phyloP scores from a whole-genome alignment of 1,140 invertebrate genomes.

The Drosophila pallidifrons region DNA sequence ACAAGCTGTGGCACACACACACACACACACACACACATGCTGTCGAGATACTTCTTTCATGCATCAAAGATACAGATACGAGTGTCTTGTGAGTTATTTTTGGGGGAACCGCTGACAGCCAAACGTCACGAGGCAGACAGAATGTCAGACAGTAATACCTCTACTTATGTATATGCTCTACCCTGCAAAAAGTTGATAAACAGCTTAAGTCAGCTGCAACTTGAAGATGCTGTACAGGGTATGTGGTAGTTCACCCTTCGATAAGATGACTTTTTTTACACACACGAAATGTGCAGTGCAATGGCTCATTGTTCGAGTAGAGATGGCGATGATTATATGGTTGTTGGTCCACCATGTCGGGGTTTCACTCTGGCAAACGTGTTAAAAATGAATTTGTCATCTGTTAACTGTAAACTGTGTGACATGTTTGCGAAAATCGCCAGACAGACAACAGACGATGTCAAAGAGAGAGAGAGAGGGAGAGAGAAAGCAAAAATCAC shows the following conservation, averaged over 20 bases:
- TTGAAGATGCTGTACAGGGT: not conserved
- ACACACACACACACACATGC: conserved; percentile 58
- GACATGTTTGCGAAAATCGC: conserved; percentile 78
- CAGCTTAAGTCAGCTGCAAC: too few relatives aligned
- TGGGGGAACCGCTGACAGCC: conserved; percentile 43
- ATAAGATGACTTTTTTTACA: conserved; percentile 10
- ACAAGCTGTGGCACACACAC: conserved; percentile 10
- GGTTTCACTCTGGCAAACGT: conserved; percentile 67
- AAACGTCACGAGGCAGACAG: conserved; percentile 42
- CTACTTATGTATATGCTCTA: not conserved
- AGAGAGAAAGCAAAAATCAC: conserved; percentile 49
- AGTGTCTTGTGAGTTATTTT: conserved; percentile 40
- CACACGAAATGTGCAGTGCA: conserved; percentile 63
- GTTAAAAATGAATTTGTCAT: conserved; percentile 85
- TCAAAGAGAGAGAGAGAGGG: not conserved
- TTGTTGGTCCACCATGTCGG: conserved; percentile 41
- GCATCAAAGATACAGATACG: conserved; percentile 31
- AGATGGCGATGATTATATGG: conserved; percentile 57
- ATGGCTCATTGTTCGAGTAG: conserved; percentile 61
- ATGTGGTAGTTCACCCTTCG: conserved; percentile 2
- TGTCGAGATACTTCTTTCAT: conserved; percentile 15
- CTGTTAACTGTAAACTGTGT: conserved; percentile 74
- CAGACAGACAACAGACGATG: conserved; percentile 15
- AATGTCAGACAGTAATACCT: conserved; percentile 8
- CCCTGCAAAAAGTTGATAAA: not conserved